Percentiles rank a stretch among this genome's conserved stretches.
Conservation (phyloP, 2,113 vertebrate genomes). For the Ornithorhynchus anatinus region DNA sequence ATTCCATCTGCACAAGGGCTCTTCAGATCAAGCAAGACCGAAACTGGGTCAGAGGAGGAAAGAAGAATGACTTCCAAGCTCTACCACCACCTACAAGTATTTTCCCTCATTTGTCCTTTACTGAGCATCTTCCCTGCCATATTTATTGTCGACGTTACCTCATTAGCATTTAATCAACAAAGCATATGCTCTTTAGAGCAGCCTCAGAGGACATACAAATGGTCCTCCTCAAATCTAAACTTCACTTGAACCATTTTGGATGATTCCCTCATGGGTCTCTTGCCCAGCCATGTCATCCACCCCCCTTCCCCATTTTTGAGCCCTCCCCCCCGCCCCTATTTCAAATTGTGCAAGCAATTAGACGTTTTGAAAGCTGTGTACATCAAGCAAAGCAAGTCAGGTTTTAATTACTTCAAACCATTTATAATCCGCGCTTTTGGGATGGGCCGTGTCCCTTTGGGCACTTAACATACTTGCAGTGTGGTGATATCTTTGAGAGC, state of each 20-base stretch:
- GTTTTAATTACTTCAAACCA: conserved; percentile 50
- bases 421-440: conserved; percentile 47
- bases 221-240: conserved; percentile 42
- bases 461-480: conserved; percentile 1
- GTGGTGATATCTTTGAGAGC: conserved; percentile 25
- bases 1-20: conserved; percentile 56
- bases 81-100: conserved; percentile 36
- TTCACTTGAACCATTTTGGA: conserved; percentile 53
- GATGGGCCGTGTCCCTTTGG: conserved; percentile 1
- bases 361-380: conserved; percentile 41
- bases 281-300: conserved; percentile 8
- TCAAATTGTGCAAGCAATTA: conserved; percentile 51
- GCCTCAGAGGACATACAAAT: conserved; percentile 39
- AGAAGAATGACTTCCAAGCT: conserved; percentile 50
- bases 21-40: conserved; percentile 49
- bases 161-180: conserved; percentile 44
- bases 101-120: conserved; percentile 50
- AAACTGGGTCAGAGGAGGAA: conserved; percentile 23
- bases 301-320: no score
- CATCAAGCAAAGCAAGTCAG: conserved; percentile 49
- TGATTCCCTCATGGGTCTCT: conserved; percentile 37
- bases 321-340: conserved; percentile 40
- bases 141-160: neutral
- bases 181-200: conserved; percentile 50
- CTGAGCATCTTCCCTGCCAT: conserved; percentile 30